Evolutionary conservation across 2,888 invertebrate genomes (phyloP).

Genomic region (Heliconius sara): DNA sequence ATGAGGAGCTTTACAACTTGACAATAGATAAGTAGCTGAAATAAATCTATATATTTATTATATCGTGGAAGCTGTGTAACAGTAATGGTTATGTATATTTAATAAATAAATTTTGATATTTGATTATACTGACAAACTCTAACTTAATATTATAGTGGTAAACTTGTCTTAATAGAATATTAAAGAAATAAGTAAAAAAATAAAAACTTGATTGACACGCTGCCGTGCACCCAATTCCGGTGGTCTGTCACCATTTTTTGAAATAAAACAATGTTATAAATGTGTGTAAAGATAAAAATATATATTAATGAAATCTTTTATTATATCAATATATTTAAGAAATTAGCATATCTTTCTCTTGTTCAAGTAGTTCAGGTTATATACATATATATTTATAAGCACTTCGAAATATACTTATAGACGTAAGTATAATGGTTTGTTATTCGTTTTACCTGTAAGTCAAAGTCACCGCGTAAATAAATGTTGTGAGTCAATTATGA

Average conservation of each 20-base stretch:
- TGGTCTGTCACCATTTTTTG: neutral
- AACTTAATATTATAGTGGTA: neutral
- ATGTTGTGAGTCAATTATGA: conserved; percentile 77
- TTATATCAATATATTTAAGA: neutral
- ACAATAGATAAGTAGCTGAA: conserved; percentile 44
- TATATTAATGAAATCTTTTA: neutral
- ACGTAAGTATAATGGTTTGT: neutral
- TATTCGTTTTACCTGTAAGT: conserved; percentile 13
- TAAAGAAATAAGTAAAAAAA: neutral
- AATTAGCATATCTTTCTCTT: conserved; percentile 13
- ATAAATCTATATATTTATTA: conserved; percentile 13
- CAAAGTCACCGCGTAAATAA: conserved; percentile 48
- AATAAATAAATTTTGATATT: conserved; percentile 5
- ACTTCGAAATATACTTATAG: conserved; percentile 16
- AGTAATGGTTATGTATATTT: conserved; percentile 7
- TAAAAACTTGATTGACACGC: neutral
- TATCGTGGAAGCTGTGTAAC: conserved; percentile 22
- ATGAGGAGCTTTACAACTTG: conserved; percentile 45
- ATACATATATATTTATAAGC: neutral
- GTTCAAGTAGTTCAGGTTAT: neutral
- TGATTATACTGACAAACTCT: conserved; percentile 6
- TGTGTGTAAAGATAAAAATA: neutral
- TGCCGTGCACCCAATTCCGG: neutral
- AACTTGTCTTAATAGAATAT: neutral
- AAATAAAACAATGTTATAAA: neutral